These are phyloP conservation scores for Meteorus sp. DNA, from an alignment of 1,140 invertebrate genomes.

Conservation along the genomic window DNA sequence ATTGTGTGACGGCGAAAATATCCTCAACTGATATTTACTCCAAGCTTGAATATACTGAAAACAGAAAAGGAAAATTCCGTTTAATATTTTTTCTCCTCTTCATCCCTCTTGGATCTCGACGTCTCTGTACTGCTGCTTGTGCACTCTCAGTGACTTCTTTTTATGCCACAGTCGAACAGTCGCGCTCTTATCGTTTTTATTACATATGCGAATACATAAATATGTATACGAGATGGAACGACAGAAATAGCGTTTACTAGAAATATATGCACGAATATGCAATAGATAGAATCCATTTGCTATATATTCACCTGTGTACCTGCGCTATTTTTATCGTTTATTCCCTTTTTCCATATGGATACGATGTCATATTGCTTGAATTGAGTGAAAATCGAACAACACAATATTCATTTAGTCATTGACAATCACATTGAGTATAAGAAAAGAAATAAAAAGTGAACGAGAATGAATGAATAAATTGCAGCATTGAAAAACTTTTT, in stretches of 20 bases:
- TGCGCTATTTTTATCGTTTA: no score
- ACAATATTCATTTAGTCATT: no score
- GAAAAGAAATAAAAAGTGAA: no score
- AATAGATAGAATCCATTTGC: no score
- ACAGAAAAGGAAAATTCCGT: conserved; percentile 5
- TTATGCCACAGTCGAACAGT: conserved; percentile 18
- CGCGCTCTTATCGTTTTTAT: conserved; percentile 12
- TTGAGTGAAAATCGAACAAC: no score
- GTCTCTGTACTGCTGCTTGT: not conserved
- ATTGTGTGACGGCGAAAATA: conserved; percentile 21
- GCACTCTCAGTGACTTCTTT: not conserved
- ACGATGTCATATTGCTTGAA: no score
- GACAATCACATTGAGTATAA: no score
- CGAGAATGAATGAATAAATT: no score
- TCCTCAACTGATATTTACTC: conserved; percentile 6
- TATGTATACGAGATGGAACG: conserved; percentile 1
- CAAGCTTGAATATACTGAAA: not conserved
- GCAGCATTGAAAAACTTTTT: no score
- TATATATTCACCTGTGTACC: no score
- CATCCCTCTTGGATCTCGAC: not conserved
- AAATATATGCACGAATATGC: conserved; percentile 6
- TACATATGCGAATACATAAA: not conserved
- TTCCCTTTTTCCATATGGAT: no score
- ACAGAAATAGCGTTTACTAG: not conserved
- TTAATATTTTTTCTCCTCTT: not conserved